phyloP scores from a whole-genome alignment of 2,888 invertebrate genomes.

The Epistrophella euchroma region DNA sequence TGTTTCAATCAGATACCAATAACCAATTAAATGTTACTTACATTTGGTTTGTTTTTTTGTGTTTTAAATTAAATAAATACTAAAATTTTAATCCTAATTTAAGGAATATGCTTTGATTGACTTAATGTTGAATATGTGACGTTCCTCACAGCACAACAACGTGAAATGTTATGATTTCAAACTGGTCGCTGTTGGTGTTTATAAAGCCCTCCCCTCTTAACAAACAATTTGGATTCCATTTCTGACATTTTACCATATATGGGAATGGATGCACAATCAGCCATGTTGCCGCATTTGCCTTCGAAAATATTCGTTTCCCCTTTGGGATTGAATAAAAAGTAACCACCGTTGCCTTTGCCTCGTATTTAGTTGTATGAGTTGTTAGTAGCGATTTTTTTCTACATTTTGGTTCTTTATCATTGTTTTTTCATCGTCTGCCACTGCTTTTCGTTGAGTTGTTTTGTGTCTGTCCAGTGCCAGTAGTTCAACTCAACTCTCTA shows the following conservation, averaged over 20 bases:
- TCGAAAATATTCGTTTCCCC: slow-evolving; percentile 72
- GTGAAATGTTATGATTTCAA: slow-evolving; percentile 83
- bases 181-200: slow-evolving; percentile 82
- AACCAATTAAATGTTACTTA: slow-evolving; percentile 77
- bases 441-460: slow-evolving; percentile 50
- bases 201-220: slow-evolving; percentile 83
- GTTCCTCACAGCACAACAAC: slow-evolving; percentile 83
- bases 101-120: slow-evolving; percentile 69
- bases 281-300: slow-evolving; percentile 75
- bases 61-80: slow-evolving; percentile 82
- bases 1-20: neutral
- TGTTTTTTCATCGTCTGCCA: slow-evolving; percentile 27
- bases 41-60: slow-evolving; percentile 81
- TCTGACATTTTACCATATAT: slow-evolving; percentile 84
- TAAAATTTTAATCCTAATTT: slow-evolving; percentile 76
- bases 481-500: slow-evolving; percentile 22
- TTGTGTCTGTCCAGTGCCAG: neutral
- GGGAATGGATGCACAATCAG: slow-evolving; percentile 80
- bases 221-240: slow-evolving; percentile 80
- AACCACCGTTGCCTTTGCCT: slow-evolving; percentile 29
- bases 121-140: slow-evolving; percentile 68
- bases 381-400: slow-evolving; percentile 1
- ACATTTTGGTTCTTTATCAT: slow-evolving; percentile 41
- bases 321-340: slow-evolving; percentile 60
- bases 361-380: slow-evolving; percentile 3